Percentiles rank a stretch among this genome's conserved stretches.
Conservation (phyloP, 2,888 invertebrate species). For the Sphinx pinastri region DNA sequence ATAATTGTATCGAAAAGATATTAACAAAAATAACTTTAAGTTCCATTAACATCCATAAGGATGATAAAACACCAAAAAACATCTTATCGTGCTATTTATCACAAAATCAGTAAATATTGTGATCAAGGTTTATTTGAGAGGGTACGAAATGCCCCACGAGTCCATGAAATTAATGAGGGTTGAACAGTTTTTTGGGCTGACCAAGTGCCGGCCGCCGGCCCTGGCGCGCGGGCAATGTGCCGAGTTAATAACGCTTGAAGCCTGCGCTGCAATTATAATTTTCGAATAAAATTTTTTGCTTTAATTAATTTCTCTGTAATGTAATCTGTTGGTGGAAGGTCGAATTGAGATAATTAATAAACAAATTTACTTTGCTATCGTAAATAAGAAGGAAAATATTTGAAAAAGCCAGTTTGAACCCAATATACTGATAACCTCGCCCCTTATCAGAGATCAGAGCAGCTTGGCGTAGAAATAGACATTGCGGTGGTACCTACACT, state of each 20-base stretch:
- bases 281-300: not conserved
- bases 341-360: not conserved
- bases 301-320: slow-evolving; percentile 4
- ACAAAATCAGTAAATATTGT: not conserved
- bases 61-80: no score
- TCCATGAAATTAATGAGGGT: slow-evolving; percentile 21
- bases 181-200: slow-evolving; percentile 22
- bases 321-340: not conserved
- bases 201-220: slow-evolving; percentile 6
- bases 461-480: no score
- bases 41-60: no score
- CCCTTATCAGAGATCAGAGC: no score
- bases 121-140: not conserved
- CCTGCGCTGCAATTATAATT: slow-evolving; percentile 13
- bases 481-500: no score
- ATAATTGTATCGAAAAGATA: no score
- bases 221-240: slow-evolving; percentile 5
- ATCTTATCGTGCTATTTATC: not conserved
- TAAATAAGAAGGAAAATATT: no score
- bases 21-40: no score
- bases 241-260: slow-evolving; percentile 22
- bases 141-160: slow-evolving; percentile 19
- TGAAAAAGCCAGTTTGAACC: no score
- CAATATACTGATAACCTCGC: no score
- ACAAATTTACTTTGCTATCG: not conserved